These are phyloP conservation scores for Eulemur albifrons DNA, from an alignment of 2,797 vertebrate genomes.

Conservation along the genomic window DNA sequence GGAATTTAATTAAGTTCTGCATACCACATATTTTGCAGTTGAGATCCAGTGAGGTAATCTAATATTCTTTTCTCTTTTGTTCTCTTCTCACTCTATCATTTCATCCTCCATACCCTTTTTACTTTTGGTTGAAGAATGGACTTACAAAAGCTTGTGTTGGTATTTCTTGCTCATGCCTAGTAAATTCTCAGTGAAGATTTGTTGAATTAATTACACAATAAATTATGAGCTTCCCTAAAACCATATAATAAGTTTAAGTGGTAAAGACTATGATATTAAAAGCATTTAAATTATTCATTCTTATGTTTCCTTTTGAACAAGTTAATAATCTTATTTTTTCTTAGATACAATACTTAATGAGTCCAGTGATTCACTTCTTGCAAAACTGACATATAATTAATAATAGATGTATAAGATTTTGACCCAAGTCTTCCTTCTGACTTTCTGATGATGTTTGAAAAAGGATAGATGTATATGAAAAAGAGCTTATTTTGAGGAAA, in stretches of 20 bases:
- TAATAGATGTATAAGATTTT: not conserved
- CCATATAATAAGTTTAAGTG: not conserved
- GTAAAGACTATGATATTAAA: not conserved
- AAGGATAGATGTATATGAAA: not conserved
- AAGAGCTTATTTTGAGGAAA: not conserved
- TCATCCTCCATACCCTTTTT: not conserved
- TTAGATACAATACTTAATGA: not conserved
- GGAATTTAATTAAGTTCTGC: not conserved
- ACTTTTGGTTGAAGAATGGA: not conserved
- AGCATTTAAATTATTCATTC: not conserved
- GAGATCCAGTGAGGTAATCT: not conserved
- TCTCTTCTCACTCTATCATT: not conserved
- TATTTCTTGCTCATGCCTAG: not conserved
- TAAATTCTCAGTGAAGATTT: not conserved
- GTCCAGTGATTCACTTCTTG: not conserved
- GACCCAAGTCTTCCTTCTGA: not conserved
- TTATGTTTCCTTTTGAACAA: not conserved
- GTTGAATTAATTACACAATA: not conserved
- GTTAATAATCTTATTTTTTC: not conserved
- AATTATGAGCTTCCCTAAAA: not conserved
- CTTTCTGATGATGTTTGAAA: not conserved
- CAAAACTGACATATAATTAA: not conserved
- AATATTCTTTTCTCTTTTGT: not conserved
- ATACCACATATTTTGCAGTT: not conserved
- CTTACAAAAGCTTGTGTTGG: not conserved